phyloP scores from a whole-genome alignment of 2,797 vertebrate genomes.

The Melanotaenia pygmaea region DNA sequence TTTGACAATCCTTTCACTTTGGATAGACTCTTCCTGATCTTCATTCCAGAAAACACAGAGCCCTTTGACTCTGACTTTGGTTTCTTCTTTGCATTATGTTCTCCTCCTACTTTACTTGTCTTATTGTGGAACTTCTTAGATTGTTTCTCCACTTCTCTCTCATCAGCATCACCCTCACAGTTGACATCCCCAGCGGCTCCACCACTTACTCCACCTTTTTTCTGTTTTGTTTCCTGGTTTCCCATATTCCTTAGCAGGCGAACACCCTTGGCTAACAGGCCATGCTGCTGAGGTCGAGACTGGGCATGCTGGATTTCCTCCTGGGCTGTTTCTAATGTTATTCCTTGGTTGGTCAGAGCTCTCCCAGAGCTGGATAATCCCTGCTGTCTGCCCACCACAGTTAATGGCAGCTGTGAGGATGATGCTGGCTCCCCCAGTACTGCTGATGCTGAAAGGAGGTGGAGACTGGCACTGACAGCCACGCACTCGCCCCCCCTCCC shows the following conservation, averaged over 20 bases:
- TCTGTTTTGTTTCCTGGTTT: constrained; percentile 94
- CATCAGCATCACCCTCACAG: constrained; percentile 79
- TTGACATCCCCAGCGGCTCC: constrained; percentile 78
- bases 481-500: constrained; percentile 67
- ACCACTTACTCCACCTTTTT: constrained; percentile 83
- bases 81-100: constrained; percentile 83
- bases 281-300: constrained; percentile 81
- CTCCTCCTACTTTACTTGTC: constrained; percentile 79
- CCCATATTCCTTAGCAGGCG: constrained; percentile 88
- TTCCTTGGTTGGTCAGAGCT: constrained; percentile 49
- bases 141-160: constrained; percentile 87
- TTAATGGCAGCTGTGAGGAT: constrained; percentile 75
- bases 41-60: constrained; percentile 93
- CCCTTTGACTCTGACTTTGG: constrained; percentile 87
- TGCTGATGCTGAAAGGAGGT: constrained; percentile 73
- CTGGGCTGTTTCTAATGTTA: constrained; percentile 29
- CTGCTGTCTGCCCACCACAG: constrained; percentile 58
- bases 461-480: constrained; percentile 79
- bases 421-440: constrained; percentile 70
- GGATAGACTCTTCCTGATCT: constrained; percentile 90
- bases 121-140: constrained; percentile 86
- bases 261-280: constrained; percentile 82
- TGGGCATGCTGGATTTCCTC: constrained; percentile 61
- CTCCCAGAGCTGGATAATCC: constrained; percentile 56
- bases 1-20: constrained; percentile 85